Conservation (phyloP, 2,888 invertebrate species). For the Xestia sexstrigata region DNA sequence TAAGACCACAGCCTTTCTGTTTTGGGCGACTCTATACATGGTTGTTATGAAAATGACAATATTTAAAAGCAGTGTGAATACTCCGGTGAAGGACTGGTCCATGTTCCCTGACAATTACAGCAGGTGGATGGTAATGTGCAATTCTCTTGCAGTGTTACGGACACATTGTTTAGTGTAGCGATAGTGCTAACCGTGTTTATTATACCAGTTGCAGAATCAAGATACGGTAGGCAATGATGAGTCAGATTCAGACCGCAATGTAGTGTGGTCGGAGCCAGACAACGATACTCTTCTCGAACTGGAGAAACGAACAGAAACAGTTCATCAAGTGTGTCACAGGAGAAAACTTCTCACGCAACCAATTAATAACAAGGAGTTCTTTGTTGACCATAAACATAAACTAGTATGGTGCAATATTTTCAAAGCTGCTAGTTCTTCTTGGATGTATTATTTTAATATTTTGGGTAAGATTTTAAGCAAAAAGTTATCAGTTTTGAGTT, state of each 20-base stretch:
- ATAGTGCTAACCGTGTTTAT: constrained; percentile 38
- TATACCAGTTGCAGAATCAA: constrained; percentile 82
- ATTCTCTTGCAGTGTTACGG: constrained; percentile 13
- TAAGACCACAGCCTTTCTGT: constrained; percentile 86
- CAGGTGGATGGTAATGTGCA: constrained; percentile 84
- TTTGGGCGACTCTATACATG: constrained; percentile 87
- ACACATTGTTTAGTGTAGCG: constrained; percentile 13
- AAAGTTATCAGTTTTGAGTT: not conserved
- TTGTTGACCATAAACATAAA: constrained; percentile 92
- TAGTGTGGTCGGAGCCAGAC: constrained; percentile 83
- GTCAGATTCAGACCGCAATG: constrained; percentile 69
- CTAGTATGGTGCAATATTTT: constrained; percentile 94
- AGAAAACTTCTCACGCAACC: constrained; percentile 77
- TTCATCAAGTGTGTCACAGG: constrained; percentile 88
- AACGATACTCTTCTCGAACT: constrained; percentile 87
- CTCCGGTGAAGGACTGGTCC: constrained; percentile 82
- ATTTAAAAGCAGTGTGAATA: constrained; percentile 83
- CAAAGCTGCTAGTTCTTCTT: constrained; percentile 95
- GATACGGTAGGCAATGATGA: constrained; percentile 80
- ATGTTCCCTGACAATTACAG: constrained; percentile 87
- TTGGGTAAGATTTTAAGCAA: constrained; percentile 85
- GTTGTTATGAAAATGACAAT: constrained; percentile 88
- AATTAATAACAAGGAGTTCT: constrained; percentile 94
- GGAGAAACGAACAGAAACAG: constrained; percentile 83
- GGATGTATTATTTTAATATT: constrained; percentile 95